Evolutionary conservation across 2,888 invertebrate genomes (phyloP), one percentile per base, ranked within the genome.

Genomic region (Drosophila nr. medialis): DNA sequence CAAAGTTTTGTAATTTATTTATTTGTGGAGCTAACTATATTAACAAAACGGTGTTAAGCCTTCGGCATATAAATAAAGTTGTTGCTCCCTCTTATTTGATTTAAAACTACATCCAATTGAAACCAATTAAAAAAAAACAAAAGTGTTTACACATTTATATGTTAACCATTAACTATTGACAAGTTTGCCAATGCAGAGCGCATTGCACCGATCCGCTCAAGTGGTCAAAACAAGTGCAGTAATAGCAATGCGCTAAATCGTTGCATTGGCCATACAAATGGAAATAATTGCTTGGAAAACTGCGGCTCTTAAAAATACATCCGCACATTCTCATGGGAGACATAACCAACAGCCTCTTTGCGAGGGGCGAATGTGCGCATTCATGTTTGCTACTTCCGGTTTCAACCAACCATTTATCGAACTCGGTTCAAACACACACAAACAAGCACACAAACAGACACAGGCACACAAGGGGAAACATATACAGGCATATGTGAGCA

Each of bases 281-380:
- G 76, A 76, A 77, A 89, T 89, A 86, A 85, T 88, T 83, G 81
- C 76, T 84, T 81, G 80, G 81, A 87, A 87, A 85, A 87, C 76
- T 75, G 83, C 74, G 56, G 74, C 83, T 80, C 75, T 89, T 88
- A 78, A 88, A 87, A 88, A 81, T 72, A 88, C 83, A 90, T 80
- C 64, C 55, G n/a, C 49, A 54, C 36, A 54, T 54, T 72, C 82
- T 64, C 76, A 32, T 40, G 80, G 82, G 82, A 67, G 36, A 58
- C 70, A 81, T 81, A 86, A 72, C 59, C 53, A 1, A 13, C 55
- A 45, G 27, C 8, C 36, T 38, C 29, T n/a, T 42, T 32, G 59
- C 18, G 30, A 50, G 29, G 15, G 21, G 15, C 30, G n/a, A 45
- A 53, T 62, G 34, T 54, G 50, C 42, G 32, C 34, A 42, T 64